Conservation (phyloP, 2,113 vertebrate species). For the Poicephalus gulielmi region DNA sequence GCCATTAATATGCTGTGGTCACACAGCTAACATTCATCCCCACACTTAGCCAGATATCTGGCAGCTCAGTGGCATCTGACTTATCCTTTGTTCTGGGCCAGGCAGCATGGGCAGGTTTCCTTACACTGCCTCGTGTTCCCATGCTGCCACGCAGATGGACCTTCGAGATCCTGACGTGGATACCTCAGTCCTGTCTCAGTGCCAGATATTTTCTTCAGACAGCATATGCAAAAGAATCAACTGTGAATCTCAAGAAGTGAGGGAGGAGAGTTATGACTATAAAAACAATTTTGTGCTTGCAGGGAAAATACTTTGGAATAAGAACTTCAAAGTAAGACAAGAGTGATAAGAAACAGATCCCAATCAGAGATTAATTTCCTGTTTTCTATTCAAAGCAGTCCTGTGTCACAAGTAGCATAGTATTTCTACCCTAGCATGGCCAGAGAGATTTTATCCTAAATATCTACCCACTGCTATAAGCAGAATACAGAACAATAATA, state of each 20-base stretch:
- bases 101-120: background rate
- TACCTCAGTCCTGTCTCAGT: background rate
- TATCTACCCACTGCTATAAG: background rate
- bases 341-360: conserved; percentile 51
- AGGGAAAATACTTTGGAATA: background rate
- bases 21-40: background rate
- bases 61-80: background rate
- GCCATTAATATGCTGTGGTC: background rate
- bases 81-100: background rate
- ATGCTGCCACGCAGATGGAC: background rate
- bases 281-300: conserved; percentile 24
- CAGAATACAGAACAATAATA: background rate
- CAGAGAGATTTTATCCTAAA: background rate
- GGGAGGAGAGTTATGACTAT: background rate
- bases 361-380: conserved; percentile 33
- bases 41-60: background rate
- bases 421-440: background rate
- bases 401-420: background rate
- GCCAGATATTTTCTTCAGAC: background rate
- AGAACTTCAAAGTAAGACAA: conserved; percentile 19
- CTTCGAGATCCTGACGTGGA: background rate
- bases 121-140: background rate
- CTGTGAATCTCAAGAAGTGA: background rate
- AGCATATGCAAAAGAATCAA: background rate
- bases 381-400: conserved; percentile 21